Evolutionary conservation across 2,797 vertebrate genomes (phyloP).

Genomic region (Pagetopsis macropterus): DNA sequence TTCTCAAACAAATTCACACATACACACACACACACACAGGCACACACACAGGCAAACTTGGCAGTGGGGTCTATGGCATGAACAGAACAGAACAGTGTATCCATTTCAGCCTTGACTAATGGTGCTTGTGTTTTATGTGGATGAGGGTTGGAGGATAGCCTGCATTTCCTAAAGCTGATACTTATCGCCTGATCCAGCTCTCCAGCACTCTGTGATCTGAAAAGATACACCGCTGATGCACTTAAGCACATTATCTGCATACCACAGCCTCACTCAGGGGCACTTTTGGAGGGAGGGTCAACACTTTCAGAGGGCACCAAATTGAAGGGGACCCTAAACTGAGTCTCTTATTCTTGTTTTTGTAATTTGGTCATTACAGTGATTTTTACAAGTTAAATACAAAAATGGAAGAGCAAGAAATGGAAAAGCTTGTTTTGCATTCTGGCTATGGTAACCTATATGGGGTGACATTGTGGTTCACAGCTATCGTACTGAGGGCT

Average conservation of each 20-base stretch:
- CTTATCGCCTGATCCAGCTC: conserved; percentile 51
- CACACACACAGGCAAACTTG: too few relatives aligned
- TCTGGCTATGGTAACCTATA: conserved; percentile 12
- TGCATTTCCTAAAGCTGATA: conserved; percentile 64
- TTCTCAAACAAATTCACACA: too few relatives aligned
- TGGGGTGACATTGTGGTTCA: conserved; percentile 28
- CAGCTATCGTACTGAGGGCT: conserved; percentile 7
- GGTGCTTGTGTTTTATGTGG: conserved; percentile 33
- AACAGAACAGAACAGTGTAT: conserved; percentile 12
- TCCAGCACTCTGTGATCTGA: conserved; percentile 34
- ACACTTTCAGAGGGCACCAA: neutral
- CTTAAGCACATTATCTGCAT: conserved; percentile 29
- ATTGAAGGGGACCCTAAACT: neutral
- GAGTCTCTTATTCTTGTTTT: neutral
- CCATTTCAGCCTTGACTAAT: conserved; percentile 22
- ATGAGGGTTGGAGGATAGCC: conserved; percentile 65
- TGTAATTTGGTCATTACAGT: neutral
- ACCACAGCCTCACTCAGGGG: conserved; percentile 15
- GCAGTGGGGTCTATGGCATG: too few relatives aligned
- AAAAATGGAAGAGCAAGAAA: neutral
- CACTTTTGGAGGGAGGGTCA: neutral
- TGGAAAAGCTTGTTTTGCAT: neutral
- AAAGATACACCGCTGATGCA: conserved; percentile 20
- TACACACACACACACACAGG: too few relatives aligned
- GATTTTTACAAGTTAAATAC: neutral